Base-by-base conservation (phyloP, 2,888 invertebrate species). In the Hyppa rectilinea region DNA sequence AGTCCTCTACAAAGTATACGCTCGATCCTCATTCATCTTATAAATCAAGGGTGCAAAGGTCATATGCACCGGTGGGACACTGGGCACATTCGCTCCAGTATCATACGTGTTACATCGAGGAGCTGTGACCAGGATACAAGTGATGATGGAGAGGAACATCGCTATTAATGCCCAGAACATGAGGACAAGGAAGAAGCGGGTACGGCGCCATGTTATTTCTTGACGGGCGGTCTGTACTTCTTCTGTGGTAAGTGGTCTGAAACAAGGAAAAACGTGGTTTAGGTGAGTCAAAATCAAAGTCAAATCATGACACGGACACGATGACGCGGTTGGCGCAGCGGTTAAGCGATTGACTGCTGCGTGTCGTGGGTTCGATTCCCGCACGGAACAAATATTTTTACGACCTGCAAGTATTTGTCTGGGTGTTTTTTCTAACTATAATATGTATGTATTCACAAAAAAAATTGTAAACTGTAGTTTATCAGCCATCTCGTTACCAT, bases 121-220 rank as follows among this genome's bases (percentile, higher is more conserved):
- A 9, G 87, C 78, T 0, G 85, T 86, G 17, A 91, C 69, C 26
- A 96, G 87, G 49, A 96, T 88, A 45, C 91, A 88, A 5, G 94
- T 93, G 34, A 96, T 91, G 55, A 94, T 88, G 4, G 95, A 88
- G 1, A 97, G 92, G 83, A 95, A 93, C 87, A 95, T 88, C 2
- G 93, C 89, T 77, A 97, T 89, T 43, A 92, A 84, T 0, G 95
- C 89, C 96, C 96, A 96, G 90, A 96, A 96, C 83, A 95, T 88
- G 43, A 95, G 82, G 76, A 96, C 86, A 31, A 96, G 86, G 70
- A 92, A 88, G 68, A 93, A 91, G 0, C 96, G 93, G 2, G 95
- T 84, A 1, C 94, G 91, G 1, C 94, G 92, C 97, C 97, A 97
- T 83, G 94, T 92, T 0, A 92, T 89, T 78, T 96, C 94, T 69